Percentiles rank a stretch among this genome's conserved stretches.
These are phyloP conservation scores for Rhagoletis pomonella DNA, from an alignment of 1,140 invertebrate genomes.

Conservation along the genomic window DNA sequence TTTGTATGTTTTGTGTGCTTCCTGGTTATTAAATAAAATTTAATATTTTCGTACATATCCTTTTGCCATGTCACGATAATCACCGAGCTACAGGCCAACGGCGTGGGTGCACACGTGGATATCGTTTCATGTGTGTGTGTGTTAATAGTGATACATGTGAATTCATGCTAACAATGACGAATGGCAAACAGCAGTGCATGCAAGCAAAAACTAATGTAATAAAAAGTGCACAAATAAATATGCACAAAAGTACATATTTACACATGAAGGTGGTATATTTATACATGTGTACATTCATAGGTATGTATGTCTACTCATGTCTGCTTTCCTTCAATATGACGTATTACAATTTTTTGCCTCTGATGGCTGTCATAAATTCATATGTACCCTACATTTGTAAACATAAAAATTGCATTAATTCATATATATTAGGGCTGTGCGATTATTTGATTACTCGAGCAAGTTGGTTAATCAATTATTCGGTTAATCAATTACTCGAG, in stretches of 20 bases:
- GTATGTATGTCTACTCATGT: background rate
- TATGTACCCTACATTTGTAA: background rate
- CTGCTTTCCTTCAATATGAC: background rate
- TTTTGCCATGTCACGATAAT: conserved; percentile 12
- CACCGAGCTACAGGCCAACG: background rate
- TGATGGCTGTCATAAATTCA: conserved; percentile 20
- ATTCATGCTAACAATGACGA: conserved; percentile 14
- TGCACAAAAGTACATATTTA: background rate
- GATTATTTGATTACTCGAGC: too few relatives aligned
- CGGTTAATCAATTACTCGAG: too few relatives aligned
- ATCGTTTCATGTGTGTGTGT: background rate
- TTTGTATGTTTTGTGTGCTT: background rate
- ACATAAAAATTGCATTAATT: background rate
- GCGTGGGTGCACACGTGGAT: background rate
- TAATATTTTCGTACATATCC: conserved; percentile 15
- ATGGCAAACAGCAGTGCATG: background rate
- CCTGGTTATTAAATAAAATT: conserved; percentile 27
- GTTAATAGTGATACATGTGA: conserved; percentile 3
- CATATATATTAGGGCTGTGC: too few relatives aligned
- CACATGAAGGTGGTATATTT: too few relatives aligned
- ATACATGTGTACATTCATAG: background rate
- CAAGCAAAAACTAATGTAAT: background rate
- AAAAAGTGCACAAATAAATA: background rate
- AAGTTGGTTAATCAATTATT: too few relatives aligned
- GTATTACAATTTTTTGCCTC: background rate